These are phyloP conservation scores for Hypercompe scribonia DNA, from an alignment of 2,888 invertebrate species.

Conservation along the genomic window DNA sequence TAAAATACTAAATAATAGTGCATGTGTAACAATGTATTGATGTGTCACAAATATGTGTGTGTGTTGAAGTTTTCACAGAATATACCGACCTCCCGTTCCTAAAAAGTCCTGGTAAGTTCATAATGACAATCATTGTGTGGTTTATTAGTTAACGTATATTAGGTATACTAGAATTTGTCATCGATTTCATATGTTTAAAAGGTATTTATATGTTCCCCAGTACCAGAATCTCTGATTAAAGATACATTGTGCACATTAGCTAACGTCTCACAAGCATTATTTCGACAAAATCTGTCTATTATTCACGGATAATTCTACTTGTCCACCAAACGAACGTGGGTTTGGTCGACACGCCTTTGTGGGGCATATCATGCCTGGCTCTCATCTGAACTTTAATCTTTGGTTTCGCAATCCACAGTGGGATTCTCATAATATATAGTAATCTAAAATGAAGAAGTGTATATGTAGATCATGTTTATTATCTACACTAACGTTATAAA, in stretches of 20 bases:
- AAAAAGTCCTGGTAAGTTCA: background rate
- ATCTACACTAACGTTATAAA: too few relatives aligned
- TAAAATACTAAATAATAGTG: background rate
- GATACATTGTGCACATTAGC: too few relatives aligned
- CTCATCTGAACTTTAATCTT: slow-evolving; percentile 48
- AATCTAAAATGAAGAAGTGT: background rate
- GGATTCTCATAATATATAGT: background rate
- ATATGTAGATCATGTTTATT: background rate
- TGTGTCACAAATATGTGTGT: too few relatives aligned
- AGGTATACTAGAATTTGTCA: too few relatives aligned
- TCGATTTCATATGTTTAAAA: too few relatives aligned
- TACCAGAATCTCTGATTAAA: too few relatives aligned
- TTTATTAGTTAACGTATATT: background rate
- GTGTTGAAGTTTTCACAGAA: too few relatives aligned
- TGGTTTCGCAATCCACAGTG: background rate
- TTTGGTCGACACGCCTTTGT: slow-evolving; percentile 67
- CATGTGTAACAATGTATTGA: too few relatives aligned
- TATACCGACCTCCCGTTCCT: too few relatives aligned
- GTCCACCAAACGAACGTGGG: slow-evolving; percentile 52
- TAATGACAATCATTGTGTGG: background rate
- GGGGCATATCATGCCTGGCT: slow-evolving; percentile 68
- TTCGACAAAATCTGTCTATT: slow-evolving; percentile 36
- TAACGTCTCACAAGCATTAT: slow-evolving; percentile 23
- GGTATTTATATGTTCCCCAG: too few relatives aligned
- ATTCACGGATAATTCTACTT: slow-evolving; percentile 48